Evolutionary conservation across 2,888 invertebrate species (phyloP).

Genomic region (Drosophila rellima): DNA sequence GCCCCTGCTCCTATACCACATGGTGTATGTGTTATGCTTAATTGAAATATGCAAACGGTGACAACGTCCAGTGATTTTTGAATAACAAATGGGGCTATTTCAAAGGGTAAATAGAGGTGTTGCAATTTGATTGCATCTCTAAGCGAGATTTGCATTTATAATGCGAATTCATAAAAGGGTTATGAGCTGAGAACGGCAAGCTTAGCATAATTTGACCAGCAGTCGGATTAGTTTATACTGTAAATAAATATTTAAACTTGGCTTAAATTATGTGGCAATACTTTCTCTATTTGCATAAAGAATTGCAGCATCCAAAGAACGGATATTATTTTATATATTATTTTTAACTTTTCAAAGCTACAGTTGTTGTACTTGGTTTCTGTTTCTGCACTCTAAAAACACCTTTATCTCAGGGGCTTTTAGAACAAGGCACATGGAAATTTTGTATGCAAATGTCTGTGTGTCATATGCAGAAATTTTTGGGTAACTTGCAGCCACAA

Average conservation of each 20-base stretch:
- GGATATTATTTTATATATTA: neutral
- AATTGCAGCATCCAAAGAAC: neutral
- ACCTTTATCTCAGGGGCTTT: neutral
- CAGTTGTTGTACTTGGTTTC: neutral
- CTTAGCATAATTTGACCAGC: conserved; percentile 49
- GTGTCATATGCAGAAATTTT: conserved; percentile 1
- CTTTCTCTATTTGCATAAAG: neutral
- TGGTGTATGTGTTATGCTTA: conserved; percentile 64
- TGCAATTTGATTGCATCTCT: conserved; percentile 65
- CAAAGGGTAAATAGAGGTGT: conserved; percentile 46
- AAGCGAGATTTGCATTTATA: conserved; percentile 70
- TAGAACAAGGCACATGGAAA: neutral
- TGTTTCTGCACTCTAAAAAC: neutral
- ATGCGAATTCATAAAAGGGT: conserved; percentile 57
- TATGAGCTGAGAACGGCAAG: conserved; percentile 44
- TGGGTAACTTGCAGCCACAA: neutral
- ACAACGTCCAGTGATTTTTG: conserved; percentile 57
- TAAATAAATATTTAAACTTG: conserved; percentile 43
- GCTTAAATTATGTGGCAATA: conserved; percentile 9
- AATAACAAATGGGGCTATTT: conserved; percentile 58
- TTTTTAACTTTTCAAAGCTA: neutral
- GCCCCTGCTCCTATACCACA: conserved; percentile 20
- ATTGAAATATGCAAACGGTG: conserved; percentile 69
- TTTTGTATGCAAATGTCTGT: conserved; percentile 4
- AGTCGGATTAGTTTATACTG: conserved; percentile 26